Evolutionary conservation across 2,888 invertebrate species (phyloP), one percentile per base, ranked within the genome.

Genomic region (Lacanobia wlatinum): DNA sequence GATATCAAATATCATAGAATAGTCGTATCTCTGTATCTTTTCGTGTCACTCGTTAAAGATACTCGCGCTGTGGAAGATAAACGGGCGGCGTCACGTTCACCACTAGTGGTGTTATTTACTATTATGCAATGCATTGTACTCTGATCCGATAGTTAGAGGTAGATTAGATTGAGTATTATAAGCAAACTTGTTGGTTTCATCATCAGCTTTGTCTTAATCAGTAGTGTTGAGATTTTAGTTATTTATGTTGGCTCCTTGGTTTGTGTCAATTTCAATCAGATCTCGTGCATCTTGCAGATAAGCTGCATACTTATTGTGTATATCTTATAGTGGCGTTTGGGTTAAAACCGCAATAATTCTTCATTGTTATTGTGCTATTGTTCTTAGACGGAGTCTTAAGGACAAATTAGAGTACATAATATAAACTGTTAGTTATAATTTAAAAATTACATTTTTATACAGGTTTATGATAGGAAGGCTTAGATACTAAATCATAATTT

Each of bases 31-130:
- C 7, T 5, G 38, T 75, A 62, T 80, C 23, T 80, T 73, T 76
- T 65, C 50, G 60, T 80, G 63, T 76, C 68, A 68, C 18, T 43
- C 48, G 73, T 70, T 80, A 68, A 66, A 58, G n/a, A 34, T 16
- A 73, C 62, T 48, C 59, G 62, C 70, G 59, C 23, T 43, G 46
- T 38, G 34, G 53, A 52, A 79, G 56, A 60, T 60, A 69, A 70
- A 70, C 40, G 50, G 48, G 46, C 60, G 34, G 10, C n/a, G 50
- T 58, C 55, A 62, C 9, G 23, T 34, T 43, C 14, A 55, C 4
- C 23, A 52, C 28, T 73, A 63, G 66, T 59, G 21, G 48, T 63
- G 55, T 56, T n/a, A n/a, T n/a, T 50, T 53, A 21, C 4, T 38
- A 66, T 66, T 48, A 73, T 63, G 55, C 62, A 67, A 68, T 72